Evolutionary conservation across 2,888 invertebrate species (phyloP).

Genomic region (Antitype chi): DNA sequence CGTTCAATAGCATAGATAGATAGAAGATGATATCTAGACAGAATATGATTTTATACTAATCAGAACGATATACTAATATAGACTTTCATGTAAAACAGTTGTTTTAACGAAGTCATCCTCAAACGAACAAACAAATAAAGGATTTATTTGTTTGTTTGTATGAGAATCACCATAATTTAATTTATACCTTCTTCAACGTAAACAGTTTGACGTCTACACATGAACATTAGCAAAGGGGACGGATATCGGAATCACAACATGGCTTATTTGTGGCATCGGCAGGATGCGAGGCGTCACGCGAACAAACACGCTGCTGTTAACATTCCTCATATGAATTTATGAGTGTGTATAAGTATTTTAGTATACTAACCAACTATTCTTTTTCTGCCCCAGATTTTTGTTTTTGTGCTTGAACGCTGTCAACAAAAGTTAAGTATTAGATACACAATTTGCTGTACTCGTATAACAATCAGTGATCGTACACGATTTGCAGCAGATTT

Average conservation of each 20-base stretch:
- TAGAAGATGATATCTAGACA: background rate
- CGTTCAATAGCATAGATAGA: background rate
- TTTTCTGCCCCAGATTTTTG: background rate
- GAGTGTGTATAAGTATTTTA: constrained; percentile 11
- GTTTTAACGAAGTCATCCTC: background rate
- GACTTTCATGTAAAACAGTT: background rate
- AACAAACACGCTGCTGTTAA: constrained; percentile 48
- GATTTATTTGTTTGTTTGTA: background rate
- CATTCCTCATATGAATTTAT: constrained; percentile 49
- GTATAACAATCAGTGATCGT: background rate
- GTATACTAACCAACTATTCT: background rate
- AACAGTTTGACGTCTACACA: constrained; percentile 35
- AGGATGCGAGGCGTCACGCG: constrained; percentile 61
- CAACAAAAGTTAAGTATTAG: background rate
- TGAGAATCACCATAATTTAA: constrained; percentile 15
- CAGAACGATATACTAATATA: background rate
- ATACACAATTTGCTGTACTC: background rate
- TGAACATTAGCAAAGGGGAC: constrained; percentile 29
- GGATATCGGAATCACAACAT: constrained; percentile 50
- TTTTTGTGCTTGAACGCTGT: background rate
- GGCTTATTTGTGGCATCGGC: constrained; percentile 53
- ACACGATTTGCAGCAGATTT: background rate
- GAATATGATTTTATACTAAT: background rate
- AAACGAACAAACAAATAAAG: constrained; percentile 17
- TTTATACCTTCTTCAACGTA: constrained; percentile 8